phyloP scores from a whole-genome alignment of 1,140 invertebrate species.

The Procambarus virginalis region DNA sequence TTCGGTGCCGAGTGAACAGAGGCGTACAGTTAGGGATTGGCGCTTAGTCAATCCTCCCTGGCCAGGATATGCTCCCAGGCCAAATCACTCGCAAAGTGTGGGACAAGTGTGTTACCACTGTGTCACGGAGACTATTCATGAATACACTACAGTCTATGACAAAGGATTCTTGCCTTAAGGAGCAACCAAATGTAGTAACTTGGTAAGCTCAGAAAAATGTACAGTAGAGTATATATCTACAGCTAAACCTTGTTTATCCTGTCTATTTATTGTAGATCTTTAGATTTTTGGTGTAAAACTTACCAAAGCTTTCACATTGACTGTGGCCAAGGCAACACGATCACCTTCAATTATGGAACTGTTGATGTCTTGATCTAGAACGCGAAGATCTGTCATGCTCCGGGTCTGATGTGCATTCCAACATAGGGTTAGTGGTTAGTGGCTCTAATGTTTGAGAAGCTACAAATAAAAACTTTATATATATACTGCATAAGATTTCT shows the following conservation, averaged over 20 bases:
- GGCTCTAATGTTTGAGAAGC: background rate
- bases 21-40: too few species aligned
- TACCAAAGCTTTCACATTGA: conserved; percentile 63
- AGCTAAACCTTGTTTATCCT: background rate
- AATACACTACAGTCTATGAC: too few species aligned
- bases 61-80: too few species aligned
- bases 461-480: background rate
- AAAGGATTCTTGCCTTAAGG: too few species aligned
- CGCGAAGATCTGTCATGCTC: conserved; percentile 54
- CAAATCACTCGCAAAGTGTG: too few species aligned
- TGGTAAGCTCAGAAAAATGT: too few species aligned
- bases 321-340: conserved; percentile 46
- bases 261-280: background rate
- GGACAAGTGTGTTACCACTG: too few species aligned
- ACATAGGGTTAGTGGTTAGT: conserved; percentile 32
- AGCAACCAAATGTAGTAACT: too few species aligned
- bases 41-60: too few species aligned
- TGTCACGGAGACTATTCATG: too few species aligned
- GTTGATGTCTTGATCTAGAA: conserved; percentile 25
- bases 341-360: conserved; percentile 41
- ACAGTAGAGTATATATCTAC: background rate
- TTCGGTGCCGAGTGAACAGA: too few species aligned
- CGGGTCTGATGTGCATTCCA: conserved; percentile 43
- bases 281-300: conserved; percentile 14
- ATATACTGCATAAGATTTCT: too few species aligned